Percentiles rank a stretch among this genome's conserved stretches.
Evolutionary conservation across 2,797 vertebrate species (phyloP).

Genomic region (Neosilurus mollespiculum): DNA sequence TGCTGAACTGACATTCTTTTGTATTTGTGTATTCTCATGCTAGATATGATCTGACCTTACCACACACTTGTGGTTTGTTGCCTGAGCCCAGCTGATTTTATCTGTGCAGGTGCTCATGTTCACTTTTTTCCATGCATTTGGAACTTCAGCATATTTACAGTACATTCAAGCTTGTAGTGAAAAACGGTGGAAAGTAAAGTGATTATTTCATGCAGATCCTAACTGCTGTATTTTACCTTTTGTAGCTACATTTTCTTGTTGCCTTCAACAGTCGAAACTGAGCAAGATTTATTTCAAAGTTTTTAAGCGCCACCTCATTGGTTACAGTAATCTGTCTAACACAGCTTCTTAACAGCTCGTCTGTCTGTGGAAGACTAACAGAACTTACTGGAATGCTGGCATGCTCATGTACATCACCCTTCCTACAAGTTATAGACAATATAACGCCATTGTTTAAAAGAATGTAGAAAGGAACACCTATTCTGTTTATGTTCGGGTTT

Average conservation of each 20-base stretch:
- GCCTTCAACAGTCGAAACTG: neutral
- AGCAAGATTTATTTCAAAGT: neutral
- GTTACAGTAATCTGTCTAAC: neutral
- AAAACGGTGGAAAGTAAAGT: neutral
- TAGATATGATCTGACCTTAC: constrained; percentile 41
- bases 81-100: constrained; percentile 46
- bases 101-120: constrained; percentile 54
- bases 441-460: neutral
- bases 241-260: neutral
- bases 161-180: constrained; percentile 11
- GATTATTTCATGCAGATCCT: neutral
- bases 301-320: neutral
- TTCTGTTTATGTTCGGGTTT: neutral
- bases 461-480: neutral
- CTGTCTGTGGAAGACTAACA: neutral
- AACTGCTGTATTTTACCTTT: neutral
- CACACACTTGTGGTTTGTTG: constrained; percentile 49
- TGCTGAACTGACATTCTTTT: constrained; percentile 30
- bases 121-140: constrained; percentile 44
- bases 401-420: too few species aligned
- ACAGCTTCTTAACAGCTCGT: neutral
- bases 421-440: too few species aligned
- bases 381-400: neutral
- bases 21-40: constrained; percentile 6
- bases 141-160: constrained; percentile 34